A percentile compares a stretch with the other conserved stretches of the same genome.
Conservation (phyloP, 2,113 vertebrate species). For the Onychorhynchus coronatus region DNA sequence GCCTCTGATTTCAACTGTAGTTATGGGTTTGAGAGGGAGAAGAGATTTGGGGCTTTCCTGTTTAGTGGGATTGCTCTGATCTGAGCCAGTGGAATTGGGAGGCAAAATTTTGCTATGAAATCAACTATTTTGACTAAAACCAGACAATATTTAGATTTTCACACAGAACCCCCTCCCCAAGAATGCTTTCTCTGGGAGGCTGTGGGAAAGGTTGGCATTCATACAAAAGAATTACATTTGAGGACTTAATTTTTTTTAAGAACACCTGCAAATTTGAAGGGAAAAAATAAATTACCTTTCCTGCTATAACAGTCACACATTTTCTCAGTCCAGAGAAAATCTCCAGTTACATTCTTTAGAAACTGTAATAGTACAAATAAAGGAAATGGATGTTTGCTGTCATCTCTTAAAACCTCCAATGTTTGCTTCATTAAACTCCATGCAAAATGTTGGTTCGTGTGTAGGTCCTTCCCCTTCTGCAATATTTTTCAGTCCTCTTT, state of each 20-base stretch:
- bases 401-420: not conserved
- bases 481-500: not conserved
- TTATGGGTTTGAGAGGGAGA: not conserved
- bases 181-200: not conserved
- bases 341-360: not conserved
- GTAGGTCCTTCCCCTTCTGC: not conserved
- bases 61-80: not conserved
- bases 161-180: rapidly evolving
- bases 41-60: not conserved
- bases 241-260: not conserved
- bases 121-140: not conserved
- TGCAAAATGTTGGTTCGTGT: not conserved
- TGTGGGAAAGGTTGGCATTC: not conserved
- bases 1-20: not conserved
- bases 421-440: conserved; percentile 32
- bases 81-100: not conserved
- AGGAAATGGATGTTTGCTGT: conserved; percentile 30
- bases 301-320: not conserved
- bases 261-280: not conserved
- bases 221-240: rapidly evolving
- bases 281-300: not conserved
- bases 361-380: not conserved
- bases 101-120: not conserved
- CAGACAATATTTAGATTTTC: not conserved
- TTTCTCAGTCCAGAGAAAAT: not conserved